These are phyloP conservation scores for Cheilosia soror DNA, from an alignment of 2,888 invertebrate species.

Conservation along the genomic window DNA sequence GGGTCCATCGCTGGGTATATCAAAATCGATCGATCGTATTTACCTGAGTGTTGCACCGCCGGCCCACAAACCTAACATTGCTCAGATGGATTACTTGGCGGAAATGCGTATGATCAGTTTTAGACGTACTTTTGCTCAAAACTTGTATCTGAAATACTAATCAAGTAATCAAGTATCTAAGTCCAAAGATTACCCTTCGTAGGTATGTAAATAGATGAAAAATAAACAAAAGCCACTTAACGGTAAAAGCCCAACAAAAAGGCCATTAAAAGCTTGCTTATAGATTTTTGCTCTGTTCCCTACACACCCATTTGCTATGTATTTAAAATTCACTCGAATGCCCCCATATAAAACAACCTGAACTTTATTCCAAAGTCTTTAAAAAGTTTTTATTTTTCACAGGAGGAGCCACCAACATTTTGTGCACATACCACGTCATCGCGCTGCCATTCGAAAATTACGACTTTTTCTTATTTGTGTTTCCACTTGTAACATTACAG, in stretches of 20 bases:
- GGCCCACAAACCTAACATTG: too few relatives aligned
- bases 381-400: conserved; percentile 26
- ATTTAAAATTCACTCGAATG: conserved; percentile 37
- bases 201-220: neutral
- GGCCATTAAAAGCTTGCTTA: conserved; percentile 13
- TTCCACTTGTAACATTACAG: conserved; percentile 11
- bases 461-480: conserved; percentile 12
- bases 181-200: too few relatives aligned
- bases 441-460: conserved; percentile 26
- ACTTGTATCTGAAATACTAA: too few relatives aligned
- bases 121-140: too few relatives aligned
- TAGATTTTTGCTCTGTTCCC: neutral
- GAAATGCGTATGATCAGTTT: too few relatives aligned
- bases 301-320: neutral
- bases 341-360: neutral
- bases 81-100: too few relatives aligned
- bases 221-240: neutral
- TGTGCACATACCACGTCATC: conserved; percentile 24
- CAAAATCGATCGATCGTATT: too few relatives aligned
- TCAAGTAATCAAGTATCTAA: neutral
- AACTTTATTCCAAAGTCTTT: conserved; percentile 35
- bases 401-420: conserved; percentile 10
- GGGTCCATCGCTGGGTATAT: too few relatives aligned
- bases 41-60: too few relatives aligned
- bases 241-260: neutral